Evolutionary conservation across 2,113 vertebrate species (phyloP).

Genomic region (Artemisiospiza belli): DNA sequence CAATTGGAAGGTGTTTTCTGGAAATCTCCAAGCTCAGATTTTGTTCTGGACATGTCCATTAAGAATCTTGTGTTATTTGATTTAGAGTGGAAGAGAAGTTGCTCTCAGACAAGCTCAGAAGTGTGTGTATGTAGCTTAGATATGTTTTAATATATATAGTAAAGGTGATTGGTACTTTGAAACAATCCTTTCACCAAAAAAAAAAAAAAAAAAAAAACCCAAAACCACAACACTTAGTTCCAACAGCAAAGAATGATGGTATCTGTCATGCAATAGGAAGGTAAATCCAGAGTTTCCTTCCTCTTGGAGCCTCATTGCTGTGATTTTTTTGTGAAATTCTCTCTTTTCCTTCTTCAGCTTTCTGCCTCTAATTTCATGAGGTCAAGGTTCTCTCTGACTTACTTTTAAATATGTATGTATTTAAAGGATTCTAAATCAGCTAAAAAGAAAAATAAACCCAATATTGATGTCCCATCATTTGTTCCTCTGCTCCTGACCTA

Average conservation of each 20-base stretch:
- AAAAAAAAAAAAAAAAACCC: too few relatives aligned
- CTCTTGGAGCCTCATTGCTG: background rate
- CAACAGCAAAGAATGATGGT: background rate
- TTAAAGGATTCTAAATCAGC: background rate
- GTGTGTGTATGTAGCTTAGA: too few relatives aligned
- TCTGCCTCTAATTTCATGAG: background rate
- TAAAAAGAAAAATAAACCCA: background rate
- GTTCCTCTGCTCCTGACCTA: background rate
- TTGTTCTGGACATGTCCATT: background rate
- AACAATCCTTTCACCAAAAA: background rate
- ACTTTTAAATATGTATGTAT: background rate
- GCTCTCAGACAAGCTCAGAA: background rate
- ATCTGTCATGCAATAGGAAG: background rate
- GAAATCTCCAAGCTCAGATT: background rate
- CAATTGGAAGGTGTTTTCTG: background rate
- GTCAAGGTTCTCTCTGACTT: background rate
- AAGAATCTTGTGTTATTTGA: background rate
- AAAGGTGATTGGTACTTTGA: background rate
- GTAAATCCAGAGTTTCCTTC: background rate
- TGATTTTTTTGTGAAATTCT: rapidly evolving
- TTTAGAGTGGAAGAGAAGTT: background rate
- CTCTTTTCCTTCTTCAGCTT: background rate
- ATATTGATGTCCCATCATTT: background rate
- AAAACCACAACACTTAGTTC: rapidly evolving
- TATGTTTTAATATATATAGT: background rate